Conservation (phyloP, 2,113 vertebrate species). For the Ptilorrhoa leucosticta region DNA sequence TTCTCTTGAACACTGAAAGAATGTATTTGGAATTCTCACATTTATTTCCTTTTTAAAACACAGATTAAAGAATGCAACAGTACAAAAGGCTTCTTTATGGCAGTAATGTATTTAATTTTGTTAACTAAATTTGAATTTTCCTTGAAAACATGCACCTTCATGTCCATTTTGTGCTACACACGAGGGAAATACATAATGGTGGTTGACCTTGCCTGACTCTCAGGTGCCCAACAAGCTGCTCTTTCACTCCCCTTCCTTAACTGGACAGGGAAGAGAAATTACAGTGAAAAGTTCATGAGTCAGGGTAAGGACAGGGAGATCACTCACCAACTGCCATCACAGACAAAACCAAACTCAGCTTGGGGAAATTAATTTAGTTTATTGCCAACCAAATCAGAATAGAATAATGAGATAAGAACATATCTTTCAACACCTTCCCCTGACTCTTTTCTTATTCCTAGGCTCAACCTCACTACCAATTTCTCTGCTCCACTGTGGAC, state of each 20-base stretch:
- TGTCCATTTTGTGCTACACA: not conserved
- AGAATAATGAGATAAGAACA: not conserved
- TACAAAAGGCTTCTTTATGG: not conserved
- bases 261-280: not conserved
- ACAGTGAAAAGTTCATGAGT: not conserved
- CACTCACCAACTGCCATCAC: not conserved
- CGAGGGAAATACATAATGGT: not conserved
- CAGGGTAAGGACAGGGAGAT: not conserved
- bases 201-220: not conserved
- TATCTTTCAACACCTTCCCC: not conserved
- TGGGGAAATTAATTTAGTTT: not conserved
- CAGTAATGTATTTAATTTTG: not conserved
- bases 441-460: not conserved
- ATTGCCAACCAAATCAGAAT: not conserved
- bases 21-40: not conserved
- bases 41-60: not conserved
- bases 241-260: not conserved
- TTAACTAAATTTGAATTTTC: not conserved
- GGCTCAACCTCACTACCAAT: not conserved
- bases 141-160: not conserved
- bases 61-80: not conserved
- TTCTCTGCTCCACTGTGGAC: not conserved
- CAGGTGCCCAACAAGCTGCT: not conserved
- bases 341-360: not conserved
- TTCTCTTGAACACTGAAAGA: not conserved